Evolutionary conservation across 2,888 invertebrate species (phyloP).

Genomic region (Atrina japonica): DNA sequence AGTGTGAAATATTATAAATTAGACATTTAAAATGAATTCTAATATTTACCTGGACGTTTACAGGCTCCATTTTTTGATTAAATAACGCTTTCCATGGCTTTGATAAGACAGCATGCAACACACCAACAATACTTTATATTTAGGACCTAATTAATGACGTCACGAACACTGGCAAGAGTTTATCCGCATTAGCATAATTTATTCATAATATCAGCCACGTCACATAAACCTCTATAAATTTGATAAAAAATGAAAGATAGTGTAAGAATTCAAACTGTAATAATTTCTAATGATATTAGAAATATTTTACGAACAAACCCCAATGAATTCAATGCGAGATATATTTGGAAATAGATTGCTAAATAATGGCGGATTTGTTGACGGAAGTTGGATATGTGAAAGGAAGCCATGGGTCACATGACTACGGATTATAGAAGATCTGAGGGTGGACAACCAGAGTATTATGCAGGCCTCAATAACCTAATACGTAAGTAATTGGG

Average conservation of each 20-base stretch:
- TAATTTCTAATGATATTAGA: not conserved
- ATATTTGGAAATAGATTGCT: constrained; percentile 4
- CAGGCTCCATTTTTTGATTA: constrained; percentile 68
- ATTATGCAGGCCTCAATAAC: not conserved
- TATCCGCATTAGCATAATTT: constrained; percentile 76
- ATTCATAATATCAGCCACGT: constrained; percentile 45
- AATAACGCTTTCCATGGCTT: constrained; percentile 61
- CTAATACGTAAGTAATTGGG: not conserved
- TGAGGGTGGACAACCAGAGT: not conserved
- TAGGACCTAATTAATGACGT: constrained; percentile 79
- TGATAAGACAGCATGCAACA: constrained; percentile 55
- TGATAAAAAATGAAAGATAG: constrained; percentile 20
- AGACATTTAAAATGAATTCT: constrained; percentile 48
- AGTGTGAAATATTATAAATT: constrained; percentile 25
- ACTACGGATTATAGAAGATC: not conserved
- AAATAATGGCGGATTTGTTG: constrained; percentile 38
- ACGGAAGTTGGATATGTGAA: constrained; percentile 36
- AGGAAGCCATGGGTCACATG: constrained; percentile 33
- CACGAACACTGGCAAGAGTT: constrained; percentile 67
- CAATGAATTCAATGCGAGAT: not conserved
- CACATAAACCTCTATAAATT: constrained; percentile 15
- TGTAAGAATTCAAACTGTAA: too few relatives aligned
- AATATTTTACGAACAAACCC: constrained; percentile 4
- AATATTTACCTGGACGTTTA: constrained; percentile 68
- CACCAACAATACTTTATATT: constrained; percentile 77